Percentiles rank a stretch among this genome's conserved stretches.
Conservation (phyloP, 2,888 invertebrate species). For the Drosophila fungiperda region DNA sequence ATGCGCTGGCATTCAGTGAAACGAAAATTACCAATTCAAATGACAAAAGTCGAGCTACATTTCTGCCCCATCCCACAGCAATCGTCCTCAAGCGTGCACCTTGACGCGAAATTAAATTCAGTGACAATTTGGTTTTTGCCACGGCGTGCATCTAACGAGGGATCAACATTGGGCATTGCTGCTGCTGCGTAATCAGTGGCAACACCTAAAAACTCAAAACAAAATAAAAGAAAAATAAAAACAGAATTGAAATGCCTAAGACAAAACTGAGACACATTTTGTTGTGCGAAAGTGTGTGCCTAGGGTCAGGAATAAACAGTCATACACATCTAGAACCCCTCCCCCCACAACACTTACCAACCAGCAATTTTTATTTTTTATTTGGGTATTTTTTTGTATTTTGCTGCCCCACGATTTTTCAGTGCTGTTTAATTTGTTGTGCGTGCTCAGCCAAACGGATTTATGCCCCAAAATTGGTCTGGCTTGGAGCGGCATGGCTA, state of each 20-base stretch:
- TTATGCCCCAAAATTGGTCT: constrained; percentile 67
- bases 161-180: constrained; percentile 38
- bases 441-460: constrained; percentile 63
- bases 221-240: background rate
- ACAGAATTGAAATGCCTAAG: constrained; percentile 29
- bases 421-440: constrained; percentile 62
- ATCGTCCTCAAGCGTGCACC: background rate
- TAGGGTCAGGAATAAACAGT: background rate
- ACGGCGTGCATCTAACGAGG: constrained; percentile 62
- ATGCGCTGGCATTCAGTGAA: constrained; percentile 58
- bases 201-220: background rate
- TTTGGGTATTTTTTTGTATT: constrained; percentile 8
- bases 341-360: constrained; percentile 10
- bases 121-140: constrained; percentile 70
- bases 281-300: constrained; percentile 40
- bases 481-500: constrained; percentile 16
- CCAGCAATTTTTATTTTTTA: constrained; percentile 12
- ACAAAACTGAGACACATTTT: constrained; percentile 52
- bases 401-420: constrained; percentile 29
- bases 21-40: constrained; percentile 80
- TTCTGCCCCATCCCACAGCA: background rate
- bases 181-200: constrained; percentile 47
- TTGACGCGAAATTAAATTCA: constrained; percentile 76
- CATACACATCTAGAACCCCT: background rate
- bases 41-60: constrained; percentile 59